Evolutionary conservation across 2,113 vertebrate genomes (phyloP), one percentile per base, ranked within the genome.

Genomic region (Onychorhynchus coronatus): DNA sequence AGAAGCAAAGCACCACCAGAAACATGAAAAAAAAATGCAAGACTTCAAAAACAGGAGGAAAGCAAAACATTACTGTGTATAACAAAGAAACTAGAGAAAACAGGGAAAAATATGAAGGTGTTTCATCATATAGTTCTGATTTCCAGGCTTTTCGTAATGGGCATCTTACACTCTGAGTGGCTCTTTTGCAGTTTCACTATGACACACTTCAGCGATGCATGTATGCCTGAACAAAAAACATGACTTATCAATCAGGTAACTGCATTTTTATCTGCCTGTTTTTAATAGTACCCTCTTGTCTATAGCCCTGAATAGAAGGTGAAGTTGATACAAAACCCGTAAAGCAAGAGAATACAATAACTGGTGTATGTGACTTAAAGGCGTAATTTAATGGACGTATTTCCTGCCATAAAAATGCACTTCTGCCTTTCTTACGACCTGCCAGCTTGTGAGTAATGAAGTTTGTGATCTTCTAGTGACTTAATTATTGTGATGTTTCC

Each of bases 331-430:
- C 0, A 1, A 92, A 92, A 70, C 35, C 68, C 68, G 37, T 11
- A 80, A 74, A 88, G 55, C 49, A 89, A 44, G n/a, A 84, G 17
- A 80, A 91, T 70, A 79, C 37, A 62, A 53, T 66, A 39, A 74
- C 20, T 8, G 2, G 42, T 66, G 47, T 56, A n/a, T 56, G 41
- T 37, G 17, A 75, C 85, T 92, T 91, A 42, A 86, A 27, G 53
- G 47, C 88, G 21, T 46, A 71, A 78, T 82, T 82, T 55, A 88
- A 85, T 20, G 17, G 63, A 85, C 1, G 0, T 17, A 65, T 76
- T 88, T 96, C 71, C 67, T 92, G 75, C 44, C 79, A 92, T n/a
- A 85, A 86, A 91, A 88, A 95, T 39, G 49, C 63, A 70, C 50
- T 91, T 73, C 24, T 11, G n/a, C 55, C 56, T 88, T 61, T 80